Evolutionary conservation across 2,797 vertebrate genomes (phyloP).

Genomic region (Anguilla megastoma): DNA sequence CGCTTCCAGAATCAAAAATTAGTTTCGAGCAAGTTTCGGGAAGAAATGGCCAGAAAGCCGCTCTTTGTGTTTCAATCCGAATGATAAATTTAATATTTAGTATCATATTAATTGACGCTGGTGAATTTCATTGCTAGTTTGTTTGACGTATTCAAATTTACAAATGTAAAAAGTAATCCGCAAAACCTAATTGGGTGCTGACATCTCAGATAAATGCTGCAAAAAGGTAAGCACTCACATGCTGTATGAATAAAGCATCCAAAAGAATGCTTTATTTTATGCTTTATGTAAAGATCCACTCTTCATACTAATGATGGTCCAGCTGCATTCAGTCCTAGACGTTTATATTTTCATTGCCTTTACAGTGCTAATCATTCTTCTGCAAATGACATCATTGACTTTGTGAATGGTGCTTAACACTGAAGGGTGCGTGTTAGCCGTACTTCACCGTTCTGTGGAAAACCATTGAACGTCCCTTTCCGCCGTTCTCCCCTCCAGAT

Average conservation of each 20-base stretch:
- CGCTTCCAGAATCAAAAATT: neutral
- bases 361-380: neutral
- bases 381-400: neutral
- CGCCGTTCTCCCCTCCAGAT: slow-evolving; percentile 74
- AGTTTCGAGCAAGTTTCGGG: neutral
- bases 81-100: neutral
- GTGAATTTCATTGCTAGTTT: neutral
- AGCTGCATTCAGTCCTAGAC: neutral
- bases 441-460: slow-evolving; percentile 6
- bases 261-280: neutral
- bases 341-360: neutral
- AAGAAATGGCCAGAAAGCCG: neutral
- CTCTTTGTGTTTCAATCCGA: neutral
- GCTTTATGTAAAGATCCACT: neutral
- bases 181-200: neutral
- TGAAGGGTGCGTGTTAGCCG: slow-evolving; percentile 15
- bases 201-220: neutral
- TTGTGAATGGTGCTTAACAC: neutral
- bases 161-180: neutral
- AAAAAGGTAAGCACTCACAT: neutral
- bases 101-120: neutral
- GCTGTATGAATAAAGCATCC: neutral
- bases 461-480: slow-evolving; percentile 17
- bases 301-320: neutral
- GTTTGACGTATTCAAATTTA: neutral